Evolutionary conservation across 2,797 vertebrate genomes (phyloP).

Genomic region (Syndactyla subalaris): DNA sequence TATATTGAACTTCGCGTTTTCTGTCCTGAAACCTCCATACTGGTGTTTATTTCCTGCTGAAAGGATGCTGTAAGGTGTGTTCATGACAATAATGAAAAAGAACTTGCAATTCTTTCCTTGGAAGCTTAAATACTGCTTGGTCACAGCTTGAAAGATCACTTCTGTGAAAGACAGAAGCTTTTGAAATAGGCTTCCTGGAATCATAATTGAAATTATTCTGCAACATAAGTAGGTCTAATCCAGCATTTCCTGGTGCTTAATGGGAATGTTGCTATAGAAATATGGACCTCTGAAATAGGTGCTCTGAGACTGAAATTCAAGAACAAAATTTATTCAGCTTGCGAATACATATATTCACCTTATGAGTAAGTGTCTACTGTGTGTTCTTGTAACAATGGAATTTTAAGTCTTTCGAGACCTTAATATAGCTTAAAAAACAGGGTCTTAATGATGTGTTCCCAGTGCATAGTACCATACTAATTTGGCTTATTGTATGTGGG

Average conservation of each 20-base stretch:
- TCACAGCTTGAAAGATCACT: not conserved
- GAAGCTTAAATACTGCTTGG: conserved; percentile 11
- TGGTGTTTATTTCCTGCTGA: not conserved
- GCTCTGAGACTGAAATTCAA: not conserved
- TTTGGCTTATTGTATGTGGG: not conserved
- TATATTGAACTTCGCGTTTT: not conserved
- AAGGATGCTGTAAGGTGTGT: not conserved
- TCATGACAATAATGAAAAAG: not conserved
- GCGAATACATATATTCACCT: not conserved
- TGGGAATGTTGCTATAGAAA: conserved; percentile 60
- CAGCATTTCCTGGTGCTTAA: conserved; percentile 21
- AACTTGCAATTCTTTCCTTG: not conserved
- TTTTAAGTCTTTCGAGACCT: not conserved
- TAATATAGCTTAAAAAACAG: not conserved
- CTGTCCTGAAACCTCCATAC: not conserved
- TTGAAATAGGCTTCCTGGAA: conserved; percentile 48
- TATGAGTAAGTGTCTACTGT: not conserved
- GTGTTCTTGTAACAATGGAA: not conserved
- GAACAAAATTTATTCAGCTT: not conserved
- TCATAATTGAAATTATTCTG: conserved; percentile 32
- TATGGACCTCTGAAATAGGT: conserved; percentile 8
- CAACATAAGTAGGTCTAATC: conserved; percentile 22
- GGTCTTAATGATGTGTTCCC: not conserved
- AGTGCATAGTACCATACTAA: not conserved
- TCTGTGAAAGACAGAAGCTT: conserved; percentile 13